A percentile compares a stretch with the other conserved stretches of the same genome.
Conservation (phyloP, 1,140 invertebrate species). For the Wiebesia pumilae region DNA sequence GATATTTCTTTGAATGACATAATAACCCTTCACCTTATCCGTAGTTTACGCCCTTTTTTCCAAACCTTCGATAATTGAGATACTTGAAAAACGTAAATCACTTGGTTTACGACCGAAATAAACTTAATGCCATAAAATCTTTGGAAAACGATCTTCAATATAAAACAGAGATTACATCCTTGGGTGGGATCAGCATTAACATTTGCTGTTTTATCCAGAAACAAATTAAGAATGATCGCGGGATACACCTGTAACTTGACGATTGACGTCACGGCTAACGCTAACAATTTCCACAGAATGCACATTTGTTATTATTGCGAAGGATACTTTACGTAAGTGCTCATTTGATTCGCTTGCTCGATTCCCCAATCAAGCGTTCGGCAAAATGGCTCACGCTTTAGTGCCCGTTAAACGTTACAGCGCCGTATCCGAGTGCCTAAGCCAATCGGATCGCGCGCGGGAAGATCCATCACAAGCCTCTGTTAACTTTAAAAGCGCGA, state of each 20-base stretch:
- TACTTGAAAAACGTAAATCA: no score
- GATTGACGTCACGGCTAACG: background rate
- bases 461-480: slow-evolving; percentile 20
- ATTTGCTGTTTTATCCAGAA: background rate
- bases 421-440: background rate
- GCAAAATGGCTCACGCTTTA: slow-evolving; percentile 18
- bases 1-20: no score
- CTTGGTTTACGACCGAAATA: background rate
- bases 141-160: background rate
- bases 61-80: no score
- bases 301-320: background rate
- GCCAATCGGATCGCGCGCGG: slow-evolving; percentile 6
- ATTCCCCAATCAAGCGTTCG: slow-evolving; percentile 22
- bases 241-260: background rate
- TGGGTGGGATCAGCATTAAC: background rate
- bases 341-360: background rate
- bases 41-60: no score
- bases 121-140: background rate
- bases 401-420: slow-evolving; percentile 36
- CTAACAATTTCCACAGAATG: background rate
- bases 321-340: background rate
- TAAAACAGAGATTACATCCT: no score
- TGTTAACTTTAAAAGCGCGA: slow-evolving; percentile 28
- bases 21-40: no score
- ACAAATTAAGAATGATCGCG: background rate